Evolutionary conservation across 2,797 vertebrate species (phyloP).

Genomic region (Takifugu ocellatus): DNA sequence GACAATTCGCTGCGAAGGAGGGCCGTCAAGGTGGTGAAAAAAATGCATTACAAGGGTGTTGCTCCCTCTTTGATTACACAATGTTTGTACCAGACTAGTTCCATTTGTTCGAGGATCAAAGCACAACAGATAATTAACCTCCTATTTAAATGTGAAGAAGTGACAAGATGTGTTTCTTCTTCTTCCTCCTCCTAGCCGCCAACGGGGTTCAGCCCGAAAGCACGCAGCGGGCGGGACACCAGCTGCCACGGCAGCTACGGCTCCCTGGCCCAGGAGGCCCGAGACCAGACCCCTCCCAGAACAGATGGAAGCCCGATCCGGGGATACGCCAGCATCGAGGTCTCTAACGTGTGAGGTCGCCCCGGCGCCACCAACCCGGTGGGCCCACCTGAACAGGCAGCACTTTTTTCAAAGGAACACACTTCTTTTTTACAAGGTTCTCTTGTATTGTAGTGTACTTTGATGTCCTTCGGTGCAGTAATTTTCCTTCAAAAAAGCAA

Average conservation of each 20-base stretch:
- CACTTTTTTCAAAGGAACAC: conserved; percentile 51
- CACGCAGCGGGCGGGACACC: conserved; percentile 62
- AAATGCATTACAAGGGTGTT: background rate
- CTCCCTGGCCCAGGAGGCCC: conserved; percentile 66
- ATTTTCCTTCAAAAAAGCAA: conserved; percentile 2
- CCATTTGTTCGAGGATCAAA: background rate
- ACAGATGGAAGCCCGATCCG: conserved; percentile 67
- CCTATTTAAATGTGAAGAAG: background rate
- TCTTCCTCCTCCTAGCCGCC: conserved; percentile 65
- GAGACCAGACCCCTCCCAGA: conserved; percentile 64
- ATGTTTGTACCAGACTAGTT: background rate
- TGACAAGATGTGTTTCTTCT: background rate
- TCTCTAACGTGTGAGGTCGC: conserved; percentile 75
- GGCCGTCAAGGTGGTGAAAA: conserved; percentile 64
- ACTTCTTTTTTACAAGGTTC: conserved; percentile 29
- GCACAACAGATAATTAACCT: background rate
- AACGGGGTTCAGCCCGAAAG: conserved; percentile 73
- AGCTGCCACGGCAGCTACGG: conserved; percentile 72
- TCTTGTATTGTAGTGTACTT: conserved; percentile 15
- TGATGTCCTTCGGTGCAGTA: conserved; percentile 18
- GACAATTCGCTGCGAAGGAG: conserved; percentile 74
- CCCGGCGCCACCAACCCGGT: background rate
- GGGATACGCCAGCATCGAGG: conserved; percentile 71
- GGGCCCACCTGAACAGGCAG: conserved; percentile 18
- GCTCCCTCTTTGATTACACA: background rate